Evolutionary conservation across 2,797 vertebrate genomes (phyloP).

Genomic region (Scolopax bukidnonensis): DNA sequence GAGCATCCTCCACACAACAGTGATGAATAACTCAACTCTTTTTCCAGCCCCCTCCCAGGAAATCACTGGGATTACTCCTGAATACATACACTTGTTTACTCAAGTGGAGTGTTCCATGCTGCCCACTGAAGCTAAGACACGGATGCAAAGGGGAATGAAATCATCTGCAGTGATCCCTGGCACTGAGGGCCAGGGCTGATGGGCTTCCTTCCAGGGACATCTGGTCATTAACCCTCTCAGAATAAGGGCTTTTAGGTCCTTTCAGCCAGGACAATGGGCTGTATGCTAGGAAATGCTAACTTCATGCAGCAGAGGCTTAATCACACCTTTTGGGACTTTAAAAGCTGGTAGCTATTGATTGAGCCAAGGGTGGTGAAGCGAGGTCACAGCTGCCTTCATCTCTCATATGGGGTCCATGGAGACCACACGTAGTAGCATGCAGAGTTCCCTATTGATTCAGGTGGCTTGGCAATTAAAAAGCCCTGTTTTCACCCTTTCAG

Average conservation of each 20-base stretch:
- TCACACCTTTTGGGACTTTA: slow-evolving; percentile 68
- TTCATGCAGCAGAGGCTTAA: slow-evolving; percentile 39
- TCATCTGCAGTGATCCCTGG: neutral
- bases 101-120: neutral
- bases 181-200: neutral
- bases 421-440: slow-evolving; percentile 19
- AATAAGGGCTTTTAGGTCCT: slow-evolving; percentile 38
- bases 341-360: slow-evolving; percentile 65
- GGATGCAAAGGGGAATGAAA: neutral
- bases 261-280: slow-evolving; percentile 58
- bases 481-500: neutral
- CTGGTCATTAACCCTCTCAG: slow-evolving; percentile 56
- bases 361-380: slow-evolving; percentile 18
- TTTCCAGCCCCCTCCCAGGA: neutral
- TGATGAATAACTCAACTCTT: neutral
- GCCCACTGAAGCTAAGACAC: neutral
- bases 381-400: slow-evolving; percentile 64
- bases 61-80: neutral
- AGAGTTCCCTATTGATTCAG: slow-evolving; percentile 51
- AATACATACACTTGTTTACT: neutral
- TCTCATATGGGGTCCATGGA: slow-evolving; percentile 50
- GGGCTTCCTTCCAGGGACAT: slow-evolving; percentile 54
- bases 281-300: neutral
- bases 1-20: neutral
- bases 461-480: slow-evolving; percentile 49